Base-by-base conservation (phyloP, 2,888 invertebrate genomes). In the Thera obeliscata region DNA sequence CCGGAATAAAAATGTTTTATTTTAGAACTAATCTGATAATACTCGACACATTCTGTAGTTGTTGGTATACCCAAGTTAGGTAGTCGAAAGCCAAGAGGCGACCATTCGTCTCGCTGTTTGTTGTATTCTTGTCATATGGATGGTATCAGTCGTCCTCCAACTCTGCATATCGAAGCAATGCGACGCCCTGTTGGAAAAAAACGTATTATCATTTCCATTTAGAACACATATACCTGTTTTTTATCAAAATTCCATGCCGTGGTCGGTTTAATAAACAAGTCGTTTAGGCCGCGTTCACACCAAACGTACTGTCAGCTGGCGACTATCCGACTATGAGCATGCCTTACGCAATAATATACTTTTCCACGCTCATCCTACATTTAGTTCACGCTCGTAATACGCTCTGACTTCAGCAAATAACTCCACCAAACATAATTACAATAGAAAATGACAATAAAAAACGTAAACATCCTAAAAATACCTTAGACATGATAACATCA, bases 141-240 rank as follows among this genome's bases (percentile, higher is more conserved):
- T 89, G 3, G 93, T 93, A 74, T 92, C 89, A 0, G 89, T 81
- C 2, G 43, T 5, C 9, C 78, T 66, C 91, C 91, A 92, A 46
- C 76, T 71, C 67, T 82, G 82, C 89, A 93, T 89, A 74, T 93
- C 93, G 74, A 92, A 93, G 74, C 93, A 93, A 73, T 93, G 93
- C 2, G 92, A 91, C 12, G 93, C 93, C 70, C 93, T 93, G 82
- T 11, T 71, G 75, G 77, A n/a, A 73, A 70, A 70, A 46, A 67
- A 64, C 50, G 48, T 46, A 4, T 55, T 43, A 41, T 3, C 5
- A 41, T 41, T 41, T 41, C 5, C 41, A 41, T 41, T 41, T 7
- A 0, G 41, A 46, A 46, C 2, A 22, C 22, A 22, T 22, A 22
- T 22, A 22, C 22, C 33, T 58, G n/a, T 9, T 33, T 48, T 36